Percentiles rank a stretch among this genome's conserved stretches.
Conservation (phyloP, 2,113 vertebrate genomes). For the Mirza zaza region DNA sequence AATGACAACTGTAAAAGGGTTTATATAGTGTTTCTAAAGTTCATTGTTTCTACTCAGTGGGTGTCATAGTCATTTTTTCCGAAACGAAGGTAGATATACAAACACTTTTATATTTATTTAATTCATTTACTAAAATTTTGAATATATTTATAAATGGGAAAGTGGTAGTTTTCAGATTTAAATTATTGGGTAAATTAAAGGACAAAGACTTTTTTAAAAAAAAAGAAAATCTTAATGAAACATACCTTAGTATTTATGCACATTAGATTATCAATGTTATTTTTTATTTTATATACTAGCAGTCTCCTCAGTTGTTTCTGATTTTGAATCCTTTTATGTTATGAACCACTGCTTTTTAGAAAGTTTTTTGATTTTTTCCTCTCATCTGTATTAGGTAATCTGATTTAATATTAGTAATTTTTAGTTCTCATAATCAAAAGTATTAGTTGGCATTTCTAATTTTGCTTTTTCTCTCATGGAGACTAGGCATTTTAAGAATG, state of each 20-base stretch:
- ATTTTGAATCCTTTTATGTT: constrained; percentile 15
- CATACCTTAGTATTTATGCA: background rate
- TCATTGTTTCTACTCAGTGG: constrained; percentile 11
- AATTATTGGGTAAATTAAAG: background rate
- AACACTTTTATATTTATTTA: constrained; percentile 6
- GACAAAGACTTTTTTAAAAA: background rate
- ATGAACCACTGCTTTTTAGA: background rate
- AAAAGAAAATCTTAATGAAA: constrained; percentile 4
- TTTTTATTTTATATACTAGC: constrained; percentile 13
- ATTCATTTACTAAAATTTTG: constrained; percentile 26
- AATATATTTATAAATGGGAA: constrained; percentile 34
- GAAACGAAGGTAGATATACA: constrained; percentile 9
- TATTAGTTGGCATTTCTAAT: background rate
- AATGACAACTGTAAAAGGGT: background rate
- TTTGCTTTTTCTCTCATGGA: background rate
- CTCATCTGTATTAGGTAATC: background rate
- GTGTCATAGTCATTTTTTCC: constrained; percentile 1
- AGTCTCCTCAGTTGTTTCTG: background rate
- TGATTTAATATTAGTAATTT: constrained; percentile 40
- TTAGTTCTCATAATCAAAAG: constrained; percentile 20
- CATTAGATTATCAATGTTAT: background rate
- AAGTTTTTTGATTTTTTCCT: constrained; percentile 14
- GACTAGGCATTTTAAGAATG: constrained; percentile 24
- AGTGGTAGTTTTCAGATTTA: background rate
- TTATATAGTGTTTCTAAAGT: background rate